These are phyloP conservation scores for Opisthocomus hoazin DNA, from an alignment of 2,113 vertebrate species.

Conservation along the genomic window DNA sequence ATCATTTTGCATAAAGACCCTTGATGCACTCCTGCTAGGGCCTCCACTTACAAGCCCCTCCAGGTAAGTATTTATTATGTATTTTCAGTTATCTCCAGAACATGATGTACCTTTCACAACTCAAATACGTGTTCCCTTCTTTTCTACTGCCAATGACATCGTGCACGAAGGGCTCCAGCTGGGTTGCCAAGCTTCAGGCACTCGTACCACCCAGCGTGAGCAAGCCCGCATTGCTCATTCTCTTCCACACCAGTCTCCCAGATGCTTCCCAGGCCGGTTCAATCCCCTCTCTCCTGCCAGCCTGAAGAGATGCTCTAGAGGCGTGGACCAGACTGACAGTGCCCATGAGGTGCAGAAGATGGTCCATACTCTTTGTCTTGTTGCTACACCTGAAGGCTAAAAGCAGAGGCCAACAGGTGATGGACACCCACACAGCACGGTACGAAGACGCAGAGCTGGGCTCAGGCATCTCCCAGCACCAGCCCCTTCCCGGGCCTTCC, in stretches of 20 bases:
- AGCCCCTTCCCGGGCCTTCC: neutral
- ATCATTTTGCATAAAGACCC: slow-evolving; percentile 19
- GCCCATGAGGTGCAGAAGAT: too few relatives aligned
- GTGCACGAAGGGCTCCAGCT: neutral
- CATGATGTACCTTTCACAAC: neutral
- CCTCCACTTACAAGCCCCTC: neutral
- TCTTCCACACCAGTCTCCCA: neutral
- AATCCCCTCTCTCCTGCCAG: neutral
- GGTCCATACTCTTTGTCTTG: neutral
- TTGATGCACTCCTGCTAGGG: neutral
- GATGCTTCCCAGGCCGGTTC: too few relatives aligned
- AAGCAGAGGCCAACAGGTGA: accelerated
- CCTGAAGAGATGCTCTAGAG: neutral
- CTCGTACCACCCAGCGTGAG: accelerated
- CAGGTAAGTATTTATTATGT: slow-evolving; percentile 25
- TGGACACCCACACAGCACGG: accelerated
- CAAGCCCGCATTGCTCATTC: accelerated
- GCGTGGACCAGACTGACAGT: neutral
- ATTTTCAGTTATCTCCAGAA: slow-evolving; percentile 28
- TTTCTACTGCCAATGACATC: neutral
- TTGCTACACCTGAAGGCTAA: neutral
- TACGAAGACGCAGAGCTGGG: neutral
- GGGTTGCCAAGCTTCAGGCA: neutral
- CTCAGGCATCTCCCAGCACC: neutral
- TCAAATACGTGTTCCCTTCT: neutral